Conservation (phyloP, 2,113 vertebrate species). For the Neopipo cinnamomea region DNA sequence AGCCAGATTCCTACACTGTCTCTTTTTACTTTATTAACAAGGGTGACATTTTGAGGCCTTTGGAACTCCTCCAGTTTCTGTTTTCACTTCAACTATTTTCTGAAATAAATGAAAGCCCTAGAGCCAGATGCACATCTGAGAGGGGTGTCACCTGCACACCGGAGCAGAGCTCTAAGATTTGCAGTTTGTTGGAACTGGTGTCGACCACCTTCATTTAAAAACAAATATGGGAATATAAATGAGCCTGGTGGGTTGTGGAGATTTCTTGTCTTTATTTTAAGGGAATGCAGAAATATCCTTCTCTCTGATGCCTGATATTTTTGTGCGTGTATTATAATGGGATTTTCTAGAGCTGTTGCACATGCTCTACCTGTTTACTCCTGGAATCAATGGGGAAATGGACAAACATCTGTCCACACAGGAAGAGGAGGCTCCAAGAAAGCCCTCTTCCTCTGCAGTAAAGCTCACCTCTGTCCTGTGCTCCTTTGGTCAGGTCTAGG, state of each 20-base stretch:
- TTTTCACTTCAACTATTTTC: neutral
- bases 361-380: neutral
- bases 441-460: neutral
- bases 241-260: neutral
- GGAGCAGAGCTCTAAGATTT: neutral
- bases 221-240: neutral
- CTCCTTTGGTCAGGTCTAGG: neutral
- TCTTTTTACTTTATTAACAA: conserved; percentile 39
- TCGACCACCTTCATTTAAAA: neutral
- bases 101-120: neutral
- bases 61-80: conserved; percentile 54
- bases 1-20: neutral
- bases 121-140: neutral
- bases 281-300: neutral
- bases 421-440: neutral
- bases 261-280: neutral
- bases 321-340: neutral
- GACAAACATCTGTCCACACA: neutral
- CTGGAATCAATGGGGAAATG: neutral
- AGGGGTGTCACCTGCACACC: neutral
- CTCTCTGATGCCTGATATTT: neutral
- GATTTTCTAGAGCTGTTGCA: neutral
- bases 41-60: conserved; percentile 43
- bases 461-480: neutral
- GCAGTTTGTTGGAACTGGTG: neutral